Evolutionary conservation across 2,113 vertebrate genomes (phyloP).

Genomic region (Plestiodon gilberti): DNA sequence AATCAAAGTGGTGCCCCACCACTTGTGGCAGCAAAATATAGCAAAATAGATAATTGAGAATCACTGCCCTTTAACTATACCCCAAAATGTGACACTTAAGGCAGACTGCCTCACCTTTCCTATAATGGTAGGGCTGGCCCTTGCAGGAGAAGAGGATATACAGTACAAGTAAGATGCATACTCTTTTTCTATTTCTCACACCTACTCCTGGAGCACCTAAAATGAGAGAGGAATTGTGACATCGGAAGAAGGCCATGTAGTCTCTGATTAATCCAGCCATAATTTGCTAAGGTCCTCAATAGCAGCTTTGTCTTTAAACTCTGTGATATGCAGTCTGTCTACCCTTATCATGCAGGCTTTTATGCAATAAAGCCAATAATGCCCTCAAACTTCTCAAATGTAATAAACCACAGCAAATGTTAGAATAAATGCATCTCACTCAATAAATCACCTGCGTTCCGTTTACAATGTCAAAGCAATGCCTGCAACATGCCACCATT

Average conservation of each 20-base stretch:
- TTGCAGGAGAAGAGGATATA: not conserved
- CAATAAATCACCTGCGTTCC: not conserved
- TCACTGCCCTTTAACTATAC: not conserved
- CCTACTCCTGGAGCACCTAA: not conserved
- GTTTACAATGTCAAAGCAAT: not conserved
- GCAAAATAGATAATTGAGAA: not conserved
- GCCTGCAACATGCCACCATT: fast-evolving
- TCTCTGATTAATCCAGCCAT: not conserved
- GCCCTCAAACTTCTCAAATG: not conserved
- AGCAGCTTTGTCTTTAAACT: not conserved
- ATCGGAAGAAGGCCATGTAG: not conserved
- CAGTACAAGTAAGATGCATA: too few species aligned
- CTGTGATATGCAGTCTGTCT: not conserved
- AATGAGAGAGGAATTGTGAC: constrained; percentile 34
- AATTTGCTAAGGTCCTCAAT: not conserved
- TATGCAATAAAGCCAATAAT: not conserved
- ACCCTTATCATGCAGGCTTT: not conserved
- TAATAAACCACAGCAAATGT: not conserved
- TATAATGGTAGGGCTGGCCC: not conserved
- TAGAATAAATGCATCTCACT: not conserved
- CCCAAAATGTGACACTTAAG: not conserved
- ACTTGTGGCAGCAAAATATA: not conserved
- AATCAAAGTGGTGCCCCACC: not conserved
- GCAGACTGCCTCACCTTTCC: not conserved
- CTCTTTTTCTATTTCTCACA: constrained; percentile 37